Base-by-base conservation (phyloP, 2,888 invertebrate genomes). In the Didymodactylos carnosus region DNA sequence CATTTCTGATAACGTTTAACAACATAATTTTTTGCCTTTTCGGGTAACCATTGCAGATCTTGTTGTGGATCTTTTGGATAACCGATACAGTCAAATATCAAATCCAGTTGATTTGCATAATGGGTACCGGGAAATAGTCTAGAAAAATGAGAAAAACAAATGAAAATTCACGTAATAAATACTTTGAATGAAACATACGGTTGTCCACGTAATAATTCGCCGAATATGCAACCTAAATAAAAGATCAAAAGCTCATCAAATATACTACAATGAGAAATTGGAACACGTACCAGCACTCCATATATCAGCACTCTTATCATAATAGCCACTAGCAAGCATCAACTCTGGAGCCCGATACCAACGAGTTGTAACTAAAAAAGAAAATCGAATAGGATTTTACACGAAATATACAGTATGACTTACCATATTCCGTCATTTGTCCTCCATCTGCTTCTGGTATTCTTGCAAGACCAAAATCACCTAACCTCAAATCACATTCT, bases 401-500 rank as follows among this genome's bases (percentile, higher is more conserved):
- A 2, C 6, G 10, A 35, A n/a, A n/a, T n/a, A n/a, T n/a, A n/a
- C n/a, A n/a, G n/a, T n/a, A 35, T 8, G 8, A 35, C 11, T 10
- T 35, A 62, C 62, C 62, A 35, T 62, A 62, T n/a, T 35, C 62
- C 29, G 62, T 62, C 62, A 62, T 62, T 8, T 29, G 62, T 35
- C 35, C 35, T n/a, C n/a, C n/a, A 16, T 40, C 51, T n/a, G 76
- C 73, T 71, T 77, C 77, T 14, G 76, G 71, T 29, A 77, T 98
- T 86, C 97, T 98, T 78, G 98, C 98, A 79, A 99, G 87, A 46
- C 98, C 98, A 78, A 98, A 88, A 85, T 98, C 98, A 71, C 97
- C 97, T 88, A 98, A 98, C 83, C 97, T 87, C 77, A 98, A 94
- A 85, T 98, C 98, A 29, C 98, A 98, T 84, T 95, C 93, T 85